Evolutionary conservation across 2,797 vertebrate species (phyloP), one percentile per base, ranked within the genome.

Genomic region (Gadopsis marmoratus): DNA sequence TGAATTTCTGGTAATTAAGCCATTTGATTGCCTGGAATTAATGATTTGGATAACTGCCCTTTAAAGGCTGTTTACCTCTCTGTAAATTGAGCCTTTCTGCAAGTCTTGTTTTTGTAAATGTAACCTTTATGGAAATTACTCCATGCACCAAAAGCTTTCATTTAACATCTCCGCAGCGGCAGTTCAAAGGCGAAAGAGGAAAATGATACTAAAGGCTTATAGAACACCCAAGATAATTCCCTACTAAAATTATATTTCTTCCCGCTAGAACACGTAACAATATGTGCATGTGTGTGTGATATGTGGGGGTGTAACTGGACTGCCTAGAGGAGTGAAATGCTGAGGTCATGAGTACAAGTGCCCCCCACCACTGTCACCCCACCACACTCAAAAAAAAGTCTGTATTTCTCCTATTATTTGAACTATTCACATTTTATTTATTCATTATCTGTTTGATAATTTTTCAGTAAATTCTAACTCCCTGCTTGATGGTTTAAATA

Each of bases 1-100:
- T 96, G 95, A 96, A 96, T 96, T 96, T 96, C 94, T 96, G 95
- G 95, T 95, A 96, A 96, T 96, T 96, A 96, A 96, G 95, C 91
- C 89, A 82, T 96, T 96, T 96, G 94, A 96, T 96, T 96, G 95
- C 94, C 91, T 94, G 91, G 93, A 95, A 96, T 96, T 96, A 96
- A 96, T 95, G 95, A 95, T 95, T 96, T 96, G 95, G 95, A 96
- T 96, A 96, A 96, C 95, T 95, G 95, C 94, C 95, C 95, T 96
- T 96, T 96, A 96, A 96, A 96, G 94, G 94, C 93, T 96, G 95
- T 96, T 96, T 96, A 96, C 95, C 93, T 95, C 95, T 95, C 93
- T 93, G 95, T 96, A 95, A 96, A 96, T 96, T 93, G 91, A 95
- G 93, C 92, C 92, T 96, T 96, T 96, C 93, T 95, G 94, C 94